Evolutionary conservation across 92 coral and sea anemone species (phyloP).

Genomic region (Heteractis magnifica): DNA sequence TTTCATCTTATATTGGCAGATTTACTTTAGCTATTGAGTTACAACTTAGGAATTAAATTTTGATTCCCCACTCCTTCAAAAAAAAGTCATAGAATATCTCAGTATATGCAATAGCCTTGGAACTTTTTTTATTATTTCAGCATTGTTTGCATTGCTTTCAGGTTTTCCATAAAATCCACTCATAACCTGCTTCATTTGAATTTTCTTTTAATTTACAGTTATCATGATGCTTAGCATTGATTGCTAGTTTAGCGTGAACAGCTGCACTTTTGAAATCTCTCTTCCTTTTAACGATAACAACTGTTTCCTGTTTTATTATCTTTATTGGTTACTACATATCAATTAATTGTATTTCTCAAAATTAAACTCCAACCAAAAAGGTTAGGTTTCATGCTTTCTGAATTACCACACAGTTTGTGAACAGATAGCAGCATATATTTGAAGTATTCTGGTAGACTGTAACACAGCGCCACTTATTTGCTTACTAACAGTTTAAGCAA

Average conservation of each 20-base stretch:
- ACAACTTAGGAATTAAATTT: background rate
- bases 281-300: conserved; percentile 4
- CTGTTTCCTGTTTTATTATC: background rate
- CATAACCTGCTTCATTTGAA: conserved; percentile 8
- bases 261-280: background rate
- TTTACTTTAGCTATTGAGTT: background rate
- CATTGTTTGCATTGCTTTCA: background rate
- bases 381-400: background rate
- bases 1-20: background rate
- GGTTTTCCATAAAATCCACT: background rate
- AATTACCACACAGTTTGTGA: background rate
- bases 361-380: background rate
- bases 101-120: background rate
- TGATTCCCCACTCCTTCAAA: background rate
- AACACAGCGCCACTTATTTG: background rate
- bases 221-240: background rate
- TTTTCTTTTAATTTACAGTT: background rate
- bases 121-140: background rate
- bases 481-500: background rate
- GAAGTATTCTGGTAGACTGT: background rate
- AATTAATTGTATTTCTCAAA: background rate
- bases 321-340: background rate
- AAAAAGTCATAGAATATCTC: background rate
- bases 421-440: background rate
- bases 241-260: conserved; percentile 5